Percentiles rank a stretch among this genome's conserved stretches.
These are phyloP conservation scores for Serilophus lunatus DNA, from an alignment of 2,113 vertebrate species.

Conservation along the genomic window DNA sequence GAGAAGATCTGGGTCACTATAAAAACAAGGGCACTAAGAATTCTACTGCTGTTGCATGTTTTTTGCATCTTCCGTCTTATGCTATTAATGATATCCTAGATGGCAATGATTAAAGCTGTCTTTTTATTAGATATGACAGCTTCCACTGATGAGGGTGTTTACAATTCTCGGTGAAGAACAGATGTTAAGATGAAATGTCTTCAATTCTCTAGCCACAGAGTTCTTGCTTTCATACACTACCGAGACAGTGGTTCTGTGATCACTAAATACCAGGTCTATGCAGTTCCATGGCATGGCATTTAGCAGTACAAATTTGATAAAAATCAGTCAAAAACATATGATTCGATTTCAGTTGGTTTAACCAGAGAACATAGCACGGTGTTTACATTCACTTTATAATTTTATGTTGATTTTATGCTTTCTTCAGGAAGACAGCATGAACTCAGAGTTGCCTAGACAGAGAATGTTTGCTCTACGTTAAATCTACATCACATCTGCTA, in stretches of 20 bases:
- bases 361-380: background rate
- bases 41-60: background rate
- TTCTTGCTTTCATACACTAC: background rate
- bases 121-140: constrained; percentile 11
- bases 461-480: background rate
- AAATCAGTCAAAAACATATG: background rate
- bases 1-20: background rate
- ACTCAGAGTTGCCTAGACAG: background rate
- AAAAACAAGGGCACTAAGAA: background rate
- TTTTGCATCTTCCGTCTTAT: background rate
- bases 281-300: background rate
- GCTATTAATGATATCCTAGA: background rate
- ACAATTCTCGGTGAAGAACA: background rate
- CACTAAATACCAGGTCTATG: background rate
- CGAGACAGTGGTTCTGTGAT: background rate
- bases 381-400: background rate
- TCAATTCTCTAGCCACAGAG: constrained; percentile 3
- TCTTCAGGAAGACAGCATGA: background rate
- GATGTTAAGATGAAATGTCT: background rate
- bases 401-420: constrained; percentile 9
- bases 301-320: background rate
- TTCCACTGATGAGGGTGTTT: background rate
- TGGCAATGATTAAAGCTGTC: background rate
- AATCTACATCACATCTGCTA: background rate
- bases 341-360: background rate